Evolutionary conservation across 2,888 invertebrate genomes (phyloP).

Genomic region (Ophioninae sp.): DNA sequence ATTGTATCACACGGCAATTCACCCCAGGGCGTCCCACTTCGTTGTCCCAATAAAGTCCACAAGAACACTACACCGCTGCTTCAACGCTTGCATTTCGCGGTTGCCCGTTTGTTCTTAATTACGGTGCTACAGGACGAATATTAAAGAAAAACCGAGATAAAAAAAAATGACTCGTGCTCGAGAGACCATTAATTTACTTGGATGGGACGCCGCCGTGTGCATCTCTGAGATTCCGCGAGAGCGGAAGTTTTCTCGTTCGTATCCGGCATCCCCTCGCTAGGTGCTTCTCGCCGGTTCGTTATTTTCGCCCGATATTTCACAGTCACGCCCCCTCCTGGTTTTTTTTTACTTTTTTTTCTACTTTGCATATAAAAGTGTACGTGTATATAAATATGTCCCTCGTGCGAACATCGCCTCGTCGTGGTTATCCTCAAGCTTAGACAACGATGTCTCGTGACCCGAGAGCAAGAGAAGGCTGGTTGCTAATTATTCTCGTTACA

Average conservation of each 20-base stretch:
- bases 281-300: constrained; percentile 37
- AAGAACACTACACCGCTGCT: background rate
- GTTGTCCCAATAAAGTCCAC: background rate
- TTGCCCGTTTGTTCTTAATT: constrained; percentile 49
- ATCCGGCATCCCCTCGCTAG: background rate
- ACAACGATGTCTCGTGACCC: constrained; percentile 55
- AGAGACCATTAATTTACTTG: constrained; percentile 56
- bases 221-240: background rate
- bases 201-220: constrained; percentile 2
- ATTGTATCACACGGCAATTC: constrained; percentile 14
- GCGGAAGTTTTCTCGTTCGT: constrained; percentile 28
- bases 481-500: constrained; percentile 62
- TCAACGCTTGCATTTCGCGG: background rate
- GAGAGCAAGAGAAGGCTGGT: constrained; percentile 47
- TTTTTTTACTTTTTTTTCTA: constrained; percentile 29
- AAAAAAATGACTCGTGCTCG: constrained; percentile 45
- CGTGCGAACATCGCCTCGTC: constrained; percentile 17
- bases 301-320: constrained; percentile 48
- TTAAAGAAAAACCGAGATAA: constrained; percentile 15
- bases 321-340: constrained; percentile 42
- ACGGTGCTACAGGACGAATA: constrained; percentile 34
- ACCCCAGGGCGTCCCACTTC: background rate
- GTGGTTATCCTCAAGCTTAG: constrained; percentile 36
- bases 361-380: constrained; percentile 3
- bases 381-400: background rate